Evolutionary conservation across 2,797 vertebrate genomes (phyloP), one percentile per base, ranked within the genome.

Genomic region (Lepidocolaptes lacrymiger): DNA sequence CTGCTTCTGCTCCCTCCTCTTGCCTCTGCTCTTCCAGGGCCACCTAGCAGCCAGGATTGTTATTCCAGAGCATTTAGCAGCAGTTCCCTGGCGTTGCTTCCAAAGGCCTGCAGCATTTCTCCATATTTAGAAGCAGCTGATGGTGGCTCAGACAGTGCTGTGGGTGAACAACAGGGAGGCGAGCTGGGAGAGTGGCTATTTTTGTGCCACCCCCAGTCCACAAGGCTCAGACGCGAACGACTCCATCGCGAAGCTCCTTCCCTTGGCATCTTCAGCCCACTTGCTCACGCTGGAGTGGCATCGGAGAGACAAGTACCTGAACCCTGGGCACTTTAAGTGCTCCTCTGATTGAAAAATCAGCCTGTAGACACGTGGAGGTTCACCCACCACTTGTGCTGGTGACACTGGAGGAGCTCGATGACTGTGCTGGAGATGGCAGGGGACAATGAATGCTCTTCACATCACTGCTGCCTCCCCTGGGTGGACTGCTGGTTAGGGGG

Each of bases 321-420:
- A 95, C 96, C 85, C 90, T 77, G 84, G 56, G 88, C 76, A 84
- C 85, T 75, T 88, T 41, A 80, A 96, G 94, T 87, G 88, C 83
- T 94, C 12, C 2, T 77, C 89, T 95, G 95, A 94, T 95, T 90
- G 95, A 94, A 96, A 96, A 95, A 91, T 93, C 74, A 36, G 78
- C 88, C 68, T 69, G 71, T 37, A 75, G 58, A 68, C 0, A 8
- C 6, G 6, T 22, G 10, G 68, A 91, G 72, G 74, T 91, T 94
- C 88, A 80, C 55, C 76, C 76, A 67, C 39, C 79, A 71, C 89
- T 87, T 76, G 63, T 90, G 84, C 73, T 62, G 81, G 64, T 15
- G 12, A 11, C 17, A 56, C 75, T 89, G 91, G 77, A 88, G 78
- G 73, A 85, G 84, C 36, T 1, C 0, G 30, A 72, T 4, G 1